Conservation (phyloP, 2,797 vertebrate species). For the Sarcoramphus papa region DNA sequence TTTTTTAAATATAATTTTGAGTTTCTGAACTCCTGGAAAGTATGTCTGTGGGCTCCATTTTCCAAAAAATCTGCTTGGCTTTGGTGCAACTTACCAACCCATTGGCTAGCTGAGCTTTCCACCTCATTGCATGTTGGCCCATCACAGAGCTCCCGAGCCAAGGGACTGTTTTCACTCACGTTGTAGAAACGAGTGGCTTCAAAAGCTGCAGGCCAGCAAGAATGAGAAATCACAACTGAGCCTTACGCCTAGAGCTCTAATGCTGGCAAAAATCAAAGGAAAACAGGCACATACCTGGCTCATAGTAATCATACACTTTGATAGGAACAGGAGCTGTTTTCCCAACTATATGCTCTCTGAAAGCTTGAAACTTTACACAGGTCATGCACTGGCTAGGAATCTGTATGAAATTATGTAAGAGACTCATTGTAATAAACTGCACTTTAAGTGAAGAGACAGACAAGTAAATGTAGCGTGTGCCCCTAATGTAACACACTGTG, state of each 20-base stretch:
- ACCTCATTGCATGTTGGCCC: conserved; percentile 92
- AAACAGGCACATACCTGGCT: conserved; percentile 79
- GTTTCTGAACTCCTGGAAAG: not conserved
- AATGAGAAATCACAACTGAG: not conserved
- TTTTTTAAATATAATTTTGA: not conserved
- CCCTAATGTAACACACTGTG: accelerated
- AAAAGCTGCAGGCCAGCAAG: conserved; percentile 74
- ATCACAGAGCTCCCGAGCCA: conserved; percentile 87
- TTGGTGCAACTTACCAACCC: conserved; percentile 77
- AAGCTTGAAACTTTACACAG: conserved; percentile 86
- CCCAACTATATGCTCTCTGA: conserved; percentile 90
- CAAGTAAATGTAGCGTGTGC: accelerated
- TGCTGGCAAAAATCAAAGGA: not conserved
- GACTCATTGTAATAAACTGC: not conserved
- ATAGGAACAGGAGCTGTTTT: conserved; percentile 91
- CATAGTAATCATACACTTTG: conserved; percentile 93
- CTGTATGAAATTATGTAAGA: conserved; percentile 54
- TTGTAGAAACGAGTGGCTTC: conserved; percentile 96
- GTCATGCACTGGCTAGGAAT: conserved; percentile 93
- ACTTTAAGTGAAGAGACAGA: not conserved
- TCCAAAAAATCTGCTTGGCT: not conserved
- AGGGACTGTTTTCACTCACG: conserved; percentile 86
- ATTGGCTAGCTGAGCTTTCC: conserved; percentile 86
- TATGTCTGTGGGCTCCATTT: not conserved
- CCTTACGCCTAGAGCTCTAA: not conserved